Evolutionary conservation across 1,140 invertebrate genomes (phyloP).

Genomic region (Lepidurus arcticus): DNA sequence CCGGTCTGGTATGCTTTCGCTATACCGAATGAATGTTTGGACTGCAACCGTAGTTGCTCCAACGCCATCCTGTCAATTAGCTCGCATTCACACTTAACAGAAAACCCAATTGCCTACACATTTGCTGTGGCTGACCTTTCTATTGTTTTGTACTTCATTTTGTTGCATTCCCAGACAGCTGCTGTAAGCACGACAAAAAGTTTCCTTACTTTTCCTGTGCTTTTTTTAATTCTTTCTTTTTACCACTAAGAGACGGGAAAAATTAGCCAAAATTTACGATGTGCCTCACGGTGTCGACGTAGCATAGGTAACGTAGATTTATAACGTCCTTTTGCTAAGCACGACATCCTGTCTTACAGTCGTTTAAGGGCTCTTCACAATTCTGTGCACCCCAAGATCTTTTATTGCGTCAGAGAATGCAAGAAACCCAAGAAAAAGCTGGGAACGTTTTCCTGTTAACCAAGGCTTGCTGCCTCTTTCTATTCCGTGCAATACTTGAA

Average conservation of each 20-base stretch:
- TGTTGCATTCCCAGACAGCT: too few species aligned
- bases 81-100: background rate
- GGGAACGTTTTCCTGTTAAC: background rate
- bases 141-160: too few species aligned
- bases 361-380: background rate
- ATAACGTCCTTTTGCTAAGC: background rate
- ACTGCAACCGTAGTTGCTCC: background rate
- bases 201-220: too few species aligned
- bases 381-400: background rate
- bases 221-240: too few species aligned
- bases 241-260: background rate
- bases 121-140: too few species aligned
- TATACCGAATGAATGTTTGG: background rate
- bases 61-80: slow-evolving; percentile 5
- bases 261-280: slow-evolving; percentile 2
- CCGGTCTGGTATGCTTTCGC: background rate
- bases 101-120: background rate
- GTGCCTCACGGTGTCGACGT: background rate
- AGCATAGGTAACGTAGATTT: slow-evolving; percentile 1
- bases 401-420: background rate
- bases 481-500: background rate
- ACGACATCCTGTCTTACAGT: slow-evolving; percentile 8
- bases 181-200: too few species aligned
- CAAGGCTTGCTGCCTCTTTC: background rate
- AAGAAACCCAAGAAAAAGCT: background rate